Evolutionary conservation across 2,888 invertebrate genomes (phyloP).

Genomic region (Trachelus troglodyta): DNA sequence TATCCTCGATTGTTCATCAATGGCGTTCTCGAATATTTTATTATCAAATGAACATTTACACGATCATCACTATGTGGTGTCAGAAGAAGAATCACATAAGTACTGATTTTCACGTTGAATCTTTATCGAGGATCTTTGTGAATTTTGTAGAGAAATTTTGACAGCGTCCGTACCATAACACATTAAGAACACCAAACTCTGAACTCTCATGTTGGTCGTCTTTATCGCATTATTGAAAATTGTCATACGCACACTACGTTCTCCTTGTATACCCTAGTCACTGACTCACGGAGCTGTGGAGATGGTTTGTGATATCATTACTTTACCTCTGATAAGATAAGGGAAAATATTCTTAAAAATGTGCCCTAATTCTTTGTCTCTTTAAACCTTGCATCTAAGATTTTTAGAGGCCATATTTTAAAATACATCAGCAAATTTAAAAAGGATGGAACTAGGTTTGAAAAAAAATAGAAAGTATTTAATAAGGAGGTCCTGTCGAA

Average conservation of each 20-base stretch:
- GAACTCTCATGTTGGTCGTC: constrained; percentile 25
- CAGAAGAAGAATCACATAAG: background rate
- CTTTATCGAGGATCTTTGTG: background rate
- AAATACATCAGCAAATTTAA: background rate
- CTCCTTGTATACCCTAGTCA: constrained; percentile 17
- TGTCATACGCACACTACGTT: constrained; percentile 15
- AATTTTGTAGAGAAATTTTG: background rate
- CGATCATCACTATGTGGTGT: background rate
- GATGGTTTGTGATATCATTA: constrained; percentile 31
- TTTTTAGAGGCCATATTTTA: background rate
- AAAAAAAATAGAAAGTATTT: background rate
- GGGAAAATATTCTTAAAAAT: constrained; percentile 7
- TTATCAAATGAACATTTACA: background rate
- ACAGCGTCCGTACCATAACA: constrained; percentile 22
- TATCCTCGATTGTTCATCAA: background rate
- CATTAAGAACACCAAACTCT: constrained; percentile 14
- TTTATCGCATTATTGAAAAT: constrained; percentile 15
- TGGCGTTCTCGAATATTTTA: background rate
- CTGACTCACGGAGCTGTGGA: constrained; percentile 32
- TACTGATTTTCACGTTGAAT: background rate
- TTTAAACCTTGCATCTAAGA: background rate
- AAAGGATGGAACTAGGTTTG: background rate
- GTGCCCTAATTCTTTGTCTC: background rate
- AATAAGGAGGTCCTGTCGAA: background rate
- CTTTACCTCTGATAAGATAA: constrained; percentile 48